Evolutionary conservation across 2,797 vertebrate species (phyloP), one percentile per base, ranked within the genome.

Genomic region (Brotula barbata): DNA sequence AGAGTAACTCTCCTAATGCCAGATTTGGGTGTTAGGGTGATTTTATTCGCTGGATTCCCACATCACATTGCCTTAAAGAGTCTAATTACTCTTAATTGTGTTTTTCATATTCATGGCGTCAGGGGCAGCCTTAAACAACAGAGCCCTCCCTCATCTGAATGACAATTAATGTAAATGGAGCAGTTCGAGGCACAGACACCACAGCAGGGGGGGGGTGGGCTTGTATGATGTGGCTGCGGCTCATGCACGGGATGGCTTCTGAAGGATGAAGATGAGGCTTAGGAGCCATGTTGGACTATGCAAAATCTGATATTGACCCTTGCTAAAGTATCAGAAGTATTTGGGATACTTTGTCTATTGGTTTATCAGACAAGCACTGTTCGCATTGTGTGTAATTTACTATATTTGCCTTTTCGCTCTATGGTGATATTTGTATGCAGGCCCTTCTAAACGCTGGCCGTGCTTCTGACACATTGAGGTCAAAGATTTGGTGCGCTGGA

Each of bases 81-180:
- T 67, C 73, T 84, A 84, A 89, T 84, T 85, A 77, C 65, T 74
- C 71, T 69, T 88, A 87, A 88, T 88, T 80, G 81, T 83, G 62
- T 77, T 79, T 81, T 87, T 83, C 72, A 81, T 80, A 81, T 85
- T 55, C 83, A 87, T 83, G 76, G 71, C 73, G 83, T 82, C 82
- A 53, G 63, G 56, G 66, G 58, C 63, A 62, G 34, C 50, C 46
- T 80, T 73, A 66, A 79, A 88, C 82, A 87, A 78, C 78, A 75
- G 62, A 48, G 19, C 39, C 64, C 64, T 31, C 53, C 40, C 73
- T 82, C 65, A 87, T 90, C 85, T 85, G 72, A 89, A 90, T 89
- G 69, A 89, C 78, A 91, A 89, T 86, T 34, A 49, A 73, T 86
- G 85, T 82, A 87, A 89, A 87, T 87, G 78, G 75, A 71, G 78